phyloP scores from a whole-genome alignment of 1,140 invertebrate genomes.

The Leptinotarsa texana region DNA sequence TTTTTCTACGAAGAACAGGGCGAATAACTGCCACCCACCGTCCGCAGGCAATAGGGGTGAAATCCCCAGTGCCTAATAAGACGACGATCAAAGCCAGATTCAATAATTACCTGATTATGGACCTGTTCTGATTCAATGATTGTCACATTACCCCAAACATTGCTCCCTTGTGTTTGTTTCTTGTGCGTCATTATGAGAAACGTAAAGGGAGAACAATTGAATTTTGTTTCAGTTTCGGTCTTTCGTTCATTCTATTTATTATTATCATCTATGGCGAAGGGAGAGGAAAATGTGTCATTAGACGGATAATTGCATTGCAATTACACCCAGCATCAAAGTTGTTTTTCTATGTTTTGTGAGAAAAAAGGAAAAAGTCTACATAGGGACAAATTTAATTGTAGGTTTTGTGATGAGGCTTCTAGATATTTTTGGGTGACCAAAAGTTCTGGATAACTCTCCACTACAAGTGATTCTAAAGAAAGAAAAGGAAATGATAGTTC shows the following conservation, averaged over 20 bases:
- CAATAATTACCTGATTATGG: slow-evolving; percentile 49
- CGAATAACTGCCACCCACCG: slow-evolving; percentile 15
- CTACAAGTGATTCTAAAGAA: too few relatives aligned
- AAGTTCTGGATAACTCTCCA: too few relatives aligned
- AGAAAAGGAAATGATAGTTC: too few relatives aligned
- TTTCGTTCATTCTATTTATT: background rate
- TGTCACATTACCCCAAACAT: slow-evolving; percentile 47
- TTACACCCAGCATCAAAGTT: too few relatives aligned
- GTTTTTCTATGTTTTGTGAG: too few relatives aligned
- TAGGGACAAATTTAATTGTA: too few relatives aligned
- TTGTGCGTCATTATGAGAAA: slow-evolving; percentile 29
- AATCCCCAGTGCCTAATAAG: slow-evolving; percentile 42
- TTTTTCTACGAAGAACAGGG: slow-evolving; percentile 11
- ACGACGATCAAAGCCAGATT: slow-evolving; percentile 44
- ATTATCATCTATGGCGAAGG: background rate
- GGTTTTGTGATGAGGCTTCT: too few relatives aligned
- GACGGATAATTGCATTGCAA: too few relatives aligned
- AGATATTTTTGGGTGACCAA: too few relatives aligned
- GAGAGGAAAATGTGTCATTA: too few relatives aligned
- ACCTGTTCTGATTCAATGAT: slow-evolving; percentile 46
- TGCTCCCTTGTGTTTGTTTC: slow-evolving; percentile 41
- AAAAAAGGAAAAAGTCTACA: too few relatives aligned
- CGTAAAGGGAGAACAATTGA: slow-evolving; percentile 26
- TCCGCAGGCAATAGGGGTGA: slow-evolving; percentile 25
- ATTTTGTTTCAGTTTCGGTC: slow-evolving; percentile 14